phyloP scores from a whole-genome alignment of 2,888 invertebrate genomes.

The Thymelicus sylvestris region DNA sequence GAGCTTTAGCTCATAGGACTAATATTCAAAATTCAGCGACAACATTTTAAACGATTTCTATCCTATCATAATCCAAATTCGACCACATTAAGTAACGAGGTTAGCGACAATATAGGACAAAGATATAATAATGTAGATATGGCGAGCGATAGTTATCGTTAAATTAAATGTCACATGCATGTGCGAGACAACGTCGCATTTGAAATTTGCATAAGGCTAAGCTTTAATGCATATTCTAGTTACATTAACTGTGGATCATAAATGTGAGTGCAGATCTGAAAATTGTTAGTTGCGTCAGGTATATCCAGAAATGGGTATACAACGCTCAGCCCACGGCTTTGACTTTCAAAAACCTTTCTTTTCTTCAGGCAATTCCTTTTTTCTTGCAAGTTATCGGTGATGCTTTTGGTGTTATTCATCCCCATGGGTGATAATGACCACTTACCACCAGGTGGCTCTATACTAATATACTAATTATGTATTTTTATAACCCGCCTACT shows the following conservation, averaged over 20 bases:
- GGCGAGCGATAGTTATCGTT: slow-evolving; percentile 33
- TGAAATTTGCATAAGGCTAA: slow-evolving; percentile 35
- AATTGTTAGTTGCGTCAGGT: background rate
- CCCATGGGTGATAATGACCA: too few species aligned
- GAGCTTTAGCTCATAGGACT: too few species aligned
- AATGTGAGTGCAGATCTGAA: background rate
- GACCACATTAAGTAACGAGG: slow-evolving; percentile 21
- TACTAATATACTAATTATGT: too few species aligned
- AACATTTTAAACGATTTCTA: background rate
- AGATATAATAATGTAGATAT: slow-evolving; percentile 34
- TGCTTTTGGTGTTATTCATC: too few species aligned
- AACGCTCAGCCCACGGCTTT: too few species aligned
- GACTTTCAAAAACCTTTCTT: too few species aligned
- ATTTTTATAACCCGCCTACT: too few species aligned
- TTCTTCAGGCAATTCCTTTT: too few species aligned
- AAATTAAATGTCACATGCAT: slow-evolving; percentile 38
- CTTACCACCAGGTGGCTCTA: too few species aligned
- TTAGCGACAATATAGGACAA: slow-evolving; percentile 22
- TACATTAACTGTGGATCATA: slow-evolving; percentile 1
- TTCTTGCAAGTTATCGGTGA: too few species aligned
- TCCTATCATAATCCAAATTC: slow-evolving; percentile 9
- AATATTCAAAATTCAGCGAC: background rate
- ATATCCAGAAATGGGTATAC: too few species aligned
- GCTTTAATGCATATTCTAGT: slow-evolving; percentile 20
- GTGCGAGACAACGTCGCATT: slow-evolving; percentile 31